phyloP scores from a whole-genome alignment of 1,140 invertebrate genomes.

The Geopemphigus sp. region DNA sequence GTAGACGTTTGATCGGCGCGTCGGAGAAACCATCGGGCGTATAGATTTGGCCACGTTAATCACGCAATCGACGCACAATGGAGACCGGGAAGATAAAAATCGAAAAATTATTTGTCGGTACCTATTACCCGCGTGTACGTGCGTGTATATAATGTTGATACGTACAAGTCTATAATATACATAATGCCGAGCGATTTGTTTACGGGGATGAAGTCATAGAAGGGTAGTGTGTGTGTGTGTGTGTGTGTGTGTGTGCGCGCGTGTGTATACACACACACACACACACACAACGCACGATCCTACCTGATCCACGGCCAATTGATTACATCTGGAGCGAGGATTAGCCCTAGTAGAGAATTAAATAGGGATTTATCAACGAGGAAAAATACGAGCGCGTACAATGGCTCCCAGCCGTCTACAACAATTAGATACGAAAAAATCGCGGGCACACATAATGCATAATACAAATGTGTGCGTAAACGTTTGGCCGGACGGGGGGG shows the following conservation, averaged over 20 bases:
- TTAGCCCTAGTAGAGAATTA: slow-evolving; percentile 42
- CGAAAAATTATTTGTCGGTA: slow-evolving; percentile 32
- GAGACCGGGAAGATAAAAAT: slow-evolving; percentile 29
- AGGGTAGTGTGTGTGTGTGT: neutral
- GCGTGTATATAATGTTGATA: neutral
- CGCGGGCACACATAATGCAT: slow-evolving; percentile 21
- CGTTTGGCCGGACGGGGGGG: neutral
- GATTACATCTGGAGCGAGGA: slow-evolving; percentile 48
- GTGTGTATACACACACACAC: too few relatives aligned
- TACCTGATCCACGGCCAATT: slow-evolving; percentile 49
- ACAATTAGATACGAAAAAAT: slow-evolving; percentile 46
- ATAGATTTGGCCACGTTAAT: slow-evolving; percentile 23
- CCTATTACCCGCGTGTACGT: neutral
- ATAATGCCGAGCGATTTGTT: slow-evolving; percentile 23
- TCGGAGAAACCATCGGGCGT: neutral
- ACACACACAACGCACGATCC: slow-evolving; percentile 10
- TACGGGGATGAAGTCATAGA: slow-evolving; percentile 46
- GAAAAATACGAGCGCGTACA: slow-evolving; percentile 25
- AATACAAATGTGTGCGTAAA: slow-evolving; percentile 31
- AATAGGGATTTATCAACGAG: slow-evolving; percentile 42
- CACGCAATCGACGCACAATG: slow-evolving; percentile 17
- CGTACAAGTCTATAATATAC: neutral
- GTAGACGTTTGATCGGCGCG: neutral
- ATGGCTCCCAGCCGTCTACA: slow-evolving; percentile 45
- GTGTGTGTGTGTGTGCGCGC: neutral